These are phyloP conservation scores for Lasioglossum lativentre DNA, from an alignment of 2,888 invertebrate genomes.

Conservation along the genomic window DNA sequence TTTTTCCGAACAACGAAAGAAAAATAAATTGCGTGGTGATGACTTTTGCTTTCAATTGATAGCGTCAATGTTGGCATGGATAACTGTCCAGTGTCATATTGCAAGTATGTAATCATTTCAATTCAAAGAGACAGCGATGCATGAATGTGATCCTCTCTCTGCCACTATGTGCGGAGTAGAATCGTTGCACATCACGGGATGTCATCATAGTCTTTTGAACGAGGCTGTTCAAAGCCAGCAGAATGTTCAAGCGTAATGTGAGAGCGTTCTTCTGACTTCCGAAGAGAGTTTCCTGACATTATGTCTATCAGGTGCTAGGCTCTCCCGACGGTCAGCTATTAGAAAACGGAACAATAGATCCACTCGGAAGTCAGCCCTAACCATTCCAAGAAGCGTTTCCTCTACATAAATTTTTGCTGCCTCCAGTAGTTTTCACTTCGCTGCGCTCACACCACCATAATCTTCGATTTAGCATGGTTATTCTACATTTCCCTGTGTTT, in stretches of 20 bases:
- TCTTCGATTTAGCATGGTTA: not conserved
- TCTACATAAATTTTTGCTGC: slow-evolving; percentile 10
- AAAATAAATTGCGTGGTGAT: not conserved
- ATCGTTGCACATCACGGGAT: not conserved
- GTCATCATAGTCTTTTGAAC: slow-evolving; percentile 1
- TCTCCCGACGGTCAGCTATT: slow-evolving; percentile 14
- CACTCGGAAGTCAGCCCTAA: slow-evolving; percentile 15
- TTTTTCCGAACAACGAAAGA: not conserved
- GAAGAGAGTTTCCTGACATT: slow-evolving; percentile 20
- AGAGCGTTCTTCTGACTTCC: slow-evolving; percentile 11
- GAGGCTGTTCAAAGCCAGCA: slow-evolving; percentile 1
- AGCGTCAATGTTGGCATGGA: not conserved
- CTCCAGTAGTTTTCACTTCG: slow-evolving; percentile 2
- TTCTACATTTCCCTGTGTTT: not conserved
- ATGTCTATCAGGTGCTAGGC: slow-evolving; percentile 13
- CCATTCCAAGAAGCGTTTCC: slow-evolving; percentile 9
- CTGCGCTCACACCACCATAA: not conserved
- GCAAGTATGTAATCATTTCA: not conserved
- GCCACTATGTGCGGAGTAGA: not conserved
- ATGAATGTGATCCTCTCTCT: not conserved
- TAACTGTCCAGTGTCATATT: not conserved
- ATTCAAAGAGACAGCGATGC: not conserved
- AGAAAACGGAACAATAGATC: slow-evolving; percentile 18
- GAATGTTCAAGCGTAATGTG: slow-evolving; percentile 11
- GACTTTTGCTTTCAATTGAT: not conserved